phyloP scores from a whole-genome alignment of 64 coral and sea anemone species.

The Stichodactyla mertensii region DNA sequence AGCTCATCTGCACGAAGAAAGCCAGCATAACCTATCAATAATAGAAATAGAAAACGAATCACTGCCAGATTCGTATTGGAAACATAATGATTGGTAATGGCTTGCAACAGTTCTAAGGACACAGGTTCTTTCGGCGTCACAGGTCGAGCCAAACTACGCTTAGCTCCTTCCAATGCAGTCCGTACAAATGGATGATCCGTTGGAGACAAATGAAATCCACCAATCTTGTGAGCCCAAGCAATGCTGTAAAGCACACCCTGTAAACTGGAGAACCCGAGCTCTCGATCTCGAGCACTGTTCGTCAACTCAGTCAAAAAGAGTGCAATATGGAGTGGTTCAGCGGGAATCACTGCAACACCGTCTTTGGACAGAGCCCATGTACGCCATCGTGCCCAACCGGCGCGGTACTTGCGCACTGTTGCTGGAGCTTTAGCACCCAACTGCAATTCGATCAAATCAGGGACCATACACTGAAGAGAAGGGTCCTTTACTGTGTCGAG shows the following conservation, averaged over 20 bases:
- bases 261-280: slow-evolving; percentile 9
- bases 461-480: too few species aligned
- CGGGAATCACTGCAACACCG: slow-evolving; percentile 18
- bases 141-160: slow-evolving; percentile 39
- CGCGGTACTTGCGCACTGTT: slow-evolving; percentile 43
- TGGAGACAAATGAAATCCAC: background rate
- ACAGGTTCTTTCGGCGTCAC: slow-evolving; percentile 26
- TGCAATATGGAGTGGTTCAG: background rate
- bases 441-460: too few species aligned
- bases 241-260: slow-evolving; percentile 15
- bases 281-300: background rate
- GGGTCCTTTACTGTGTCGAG: background rate
- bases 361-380: too few species aligned
- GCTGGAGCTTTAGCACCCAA: slow-evolving; percentile 10
- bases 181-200: slow-evolving; percentile 46
- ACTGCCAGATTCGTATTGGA: slow-evolving; percentile 3
- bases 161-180: slow-evolving; percentile 30
- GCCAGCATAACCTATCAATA: slow-evolving; percentile 35
- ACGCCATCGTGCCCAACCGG: slow-evolving; percentile 11
- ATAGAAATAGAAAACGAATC: slow-evolving; percentile 37
- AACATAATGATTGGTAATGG: slow-evolving; percentile 14
- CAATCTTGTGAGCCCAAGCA: slow-evolving; percentile 45
- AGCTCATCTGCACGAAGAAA: slow-evolving; percentile 39
- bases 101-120: background rate
- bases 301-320: background rate